Base-by-base conservation (phyloP, 2,113 vertebrate species). In the Tyto alba region DNA sequence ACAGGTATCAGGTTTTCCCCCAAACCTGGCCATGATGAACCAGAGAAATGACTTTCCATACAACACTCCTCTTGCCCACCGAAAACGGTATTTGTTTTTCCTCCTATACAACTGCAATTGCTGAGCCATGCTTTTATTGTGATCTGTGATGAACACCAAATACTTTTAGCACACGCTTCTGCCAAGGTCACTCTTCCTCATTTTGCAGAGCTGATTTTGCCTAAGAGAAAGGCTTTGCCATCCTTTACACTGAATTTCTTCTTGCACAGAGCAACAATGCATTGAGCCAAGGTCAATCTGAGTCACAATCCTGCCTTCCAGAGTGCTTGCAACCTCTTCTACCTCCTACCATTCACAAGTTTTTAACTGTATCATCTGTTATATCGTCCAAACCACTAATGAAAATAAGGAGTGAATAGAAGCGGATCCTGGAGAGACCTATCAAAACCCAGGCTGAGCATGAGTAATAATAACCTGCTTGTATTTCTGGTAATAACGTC, bases 391-490 rank as follows among this genome's bases (percentile, higher is more conserved):
- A 89, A 43, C 16, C 53, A 4, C 85, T 89, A 82, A 89, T 50
- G 66, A 87, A 96, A 96, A 96, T 57, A 87, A 93, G 95, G 81
- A 84, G 21, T 41, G 87, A 91, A 64, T 6, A 60, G 89, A 82
- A 78, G 62, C 17, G 48, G 93, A 95, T 92, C 84, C 93, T 95
- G 81, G 89, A 96, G 92, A 94, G 92, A 90, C 79, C 79, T 88
- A 92, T 87, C 92, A 87, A 88, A 96, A 78, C 40, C 43, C 87
- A 93, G 87, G 60, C 95, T 79, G 62, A 92, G 81, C 69, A 64
- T 14, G 36, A 91, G 80, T 34, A 91, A 95, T 89, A 95, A 95
- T 40, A 96, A 94, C 95, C 88, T 72, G 68, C 90, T 84, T 90
- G 93, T 90, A 72, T 84, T 88, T 50, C 92, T 92, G 56, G 82